Conservation (phyloP, 2,113 vertebrate genomes). For the Lathamus discolor region DNA sequence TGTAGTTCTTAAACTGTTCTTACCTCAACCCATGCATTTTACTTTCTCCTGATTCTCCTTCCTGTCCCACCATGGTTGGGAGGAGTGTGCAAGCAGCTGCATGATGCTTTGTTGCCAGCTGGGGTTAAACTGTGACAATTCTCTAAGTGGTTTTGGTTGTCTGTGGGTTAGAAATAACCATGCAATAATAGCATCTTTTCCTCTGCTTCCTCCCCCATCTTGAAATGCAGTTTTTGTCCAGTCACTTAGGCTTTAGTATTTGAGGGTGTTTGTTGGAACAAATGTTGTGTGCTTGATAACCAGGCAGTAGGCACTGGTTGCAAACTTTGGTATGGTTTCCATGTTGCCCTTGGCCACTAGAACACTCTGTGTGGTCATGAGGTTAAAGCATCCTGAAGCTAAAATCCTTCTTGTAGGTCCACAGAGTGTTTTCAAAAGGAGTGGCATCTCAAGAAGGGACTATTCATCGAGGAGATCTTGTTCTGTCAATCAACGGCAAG, state of each 20-base stretch:
- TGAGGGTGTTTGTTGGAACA: not conserved
- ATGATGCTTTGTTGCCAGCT: not conserved
- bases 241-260: not conserved
- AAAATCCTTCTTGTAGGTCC: conserved; percentile 77
- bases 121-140: not conserved
- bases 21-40: not conserved
- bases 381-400: not conserved
- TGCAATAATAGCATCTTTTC: not conserved
- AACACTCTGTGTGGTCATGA: not conserved
- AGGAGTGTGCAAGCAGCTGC: not conserved
- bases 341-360: not conserved
- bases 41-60: not conserved
- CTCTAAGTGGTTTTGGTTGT: not conserved
- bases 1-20: not conserved
- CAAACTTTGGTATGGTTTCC: not conserved
- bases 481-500: conserved; percentile 87
- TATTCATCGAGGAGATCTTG: conserved; percentile 83
- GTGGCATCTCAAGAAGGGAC: conserved; percentile 86
- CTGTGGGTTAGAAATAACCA: not conserved
- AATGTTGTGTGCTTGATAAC: not conserved
- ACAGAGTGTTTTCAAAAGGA: conserved; percentile 91
- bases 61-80: not conserved
- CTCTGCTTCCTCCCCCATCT: not conserved
- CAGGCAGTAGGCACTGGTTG: not conserved
- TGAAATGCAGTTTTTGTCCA: not conserved